phyloP scores from a whole-genome alignment of 2,888 invertebrate species.

The Campoletis raptor region DNA sequence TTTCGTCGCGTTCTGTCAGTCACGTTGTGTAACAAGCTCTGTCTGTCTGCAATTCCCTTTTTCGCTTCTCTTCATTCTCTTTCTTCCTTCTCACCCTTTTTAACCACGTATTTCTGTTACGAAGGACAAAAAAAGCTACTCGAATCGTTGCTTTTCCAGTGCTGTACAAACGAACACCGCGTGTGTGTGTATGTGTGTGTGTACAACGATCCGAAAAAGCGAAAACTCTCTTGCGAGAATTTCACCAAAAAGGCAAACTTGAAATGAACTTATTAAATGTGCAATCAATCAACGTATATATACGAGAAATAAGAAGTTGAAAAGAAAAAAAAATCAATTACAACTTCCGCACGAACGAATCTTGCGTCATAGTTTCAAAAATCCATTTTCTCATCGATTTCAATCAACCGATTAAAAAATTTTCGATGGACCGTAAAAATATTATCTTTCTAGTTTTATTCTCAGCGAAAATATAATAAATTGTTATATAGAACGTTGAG shows the following conservation, averaged over 20 bases:
- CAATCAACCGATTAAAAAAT: background rate
- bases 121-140: conserved; percentile 30
- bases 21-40: conserved; percentile 33
- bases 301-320: background rate
- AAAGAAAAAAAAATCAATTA: background rate
- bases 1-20: conserved; percentile 19
- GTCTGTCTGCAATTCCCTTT: background rate
- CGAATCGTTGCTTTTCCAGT: background rate
- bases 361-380: background rate
- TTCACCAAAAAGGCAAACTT: conserved; percentile 22
- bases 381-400: background rate
- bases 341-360: background rate
- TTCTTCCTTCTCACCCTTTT: background rate
- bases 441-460: background rate
- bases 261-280: conserved; percentile 10
- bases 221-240: background rate
- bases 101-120: conserved; percentile 36
- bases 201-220: background rate
- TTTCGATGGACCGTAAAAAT: background rate
- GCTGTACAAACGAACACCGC: background rate
- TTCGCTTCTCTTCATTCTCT: conserved; percentile 5
- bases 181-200: background rate
- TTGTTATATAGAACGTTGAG: background rate
- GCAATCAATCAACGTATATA: background rate
- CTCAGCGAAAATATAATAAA: background rate